These are phyloP conservation scores for Fukomys damarensis DNA, from an alignment of 2,113 vertebrate genomes.

Conservation along the genomic window DNA sequence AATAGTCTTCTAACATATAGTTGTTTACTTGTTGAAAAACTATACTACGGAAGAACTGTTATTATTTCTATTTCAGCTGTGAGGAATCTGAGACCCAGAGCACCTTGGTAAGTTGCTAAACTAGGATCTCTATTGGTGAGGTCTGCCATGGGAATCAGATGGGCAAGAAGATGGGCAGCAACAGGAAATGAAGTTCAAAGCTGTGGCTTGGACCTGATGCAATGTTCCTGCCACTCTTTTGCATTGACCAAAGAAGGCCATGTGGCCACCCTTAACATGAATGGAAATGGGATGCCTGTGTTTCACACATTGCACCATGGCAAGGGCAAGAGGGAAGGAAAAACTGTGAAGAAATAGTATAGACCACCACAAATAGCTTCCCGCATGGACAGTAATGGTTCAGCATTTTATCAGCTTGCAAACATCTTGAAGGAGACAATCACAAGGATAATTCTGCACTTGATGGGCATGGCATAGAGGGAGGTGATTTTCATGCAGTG, in stretches of 20 bases:
- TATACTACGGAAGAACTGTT: not conserved
- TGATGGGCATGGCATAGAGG: accelerated
- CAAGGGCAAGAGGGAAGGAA: not conserved
- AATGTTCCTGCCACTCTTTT: not conserved
- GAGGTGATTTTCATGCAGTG: not conserved
- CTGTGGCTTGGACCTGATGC: not conserved
- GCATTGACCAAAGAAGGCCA: not conserved
- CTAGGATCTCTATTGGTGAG: no score
- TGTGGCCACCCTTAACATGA: no score
- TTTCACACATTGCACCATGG: not conserved
- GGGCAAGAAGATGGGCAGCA: accelerated
- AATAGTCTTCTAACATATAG: not conserved
- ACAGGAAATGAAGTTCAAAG: not conserved
- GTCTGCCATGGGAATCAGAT: accelerated
- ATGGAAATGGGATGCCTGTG: not conserved
- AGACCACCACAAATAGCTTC: not conserved
- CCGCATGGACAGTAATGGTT: not conserved
- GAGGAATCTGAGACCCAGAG: not conserved
- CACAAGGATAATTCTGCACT: not conserved
- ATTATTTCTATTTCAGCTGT: not conserved
- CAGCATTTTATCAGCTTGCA: not conserved
- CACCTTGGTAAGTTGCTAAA: not conserved
- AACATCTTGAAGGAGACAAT: not conserved
- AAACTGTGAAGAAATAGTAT: not conserved
- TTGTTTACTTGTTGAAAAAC: not conserved